phyloP scores from a whole-genome alignment of 2,888 invertebrate species.

The Hydropsyche betteni region DNA sequence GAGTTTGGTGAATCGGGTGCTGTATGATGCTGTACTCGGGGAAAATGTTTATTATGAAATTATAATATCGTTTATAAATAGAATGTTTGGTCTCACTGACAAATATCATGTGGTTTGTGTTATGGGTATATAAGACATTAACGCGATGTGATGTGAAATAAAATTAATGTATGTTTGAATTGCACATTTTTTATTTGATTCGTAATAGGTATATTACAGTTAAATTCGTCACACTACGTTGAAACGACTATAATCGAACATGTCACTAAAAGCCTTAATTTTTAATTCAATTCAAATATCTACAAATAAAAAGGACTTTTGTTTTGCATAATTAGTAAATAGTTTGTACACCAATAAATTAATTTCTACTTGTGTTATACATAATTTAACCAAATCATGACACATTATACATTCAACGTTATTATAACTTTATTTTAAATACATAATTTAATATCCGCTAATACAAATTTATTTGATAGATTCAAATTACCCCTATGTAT shows the following conservation, averaged over 20 bases:
- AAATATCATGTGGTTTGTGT: too few species aligned
- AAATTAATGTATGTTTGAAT: neutral
- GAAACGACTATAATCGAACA: constrained; percentile 45
- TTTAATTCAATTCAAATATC: constrained; percentile 27
- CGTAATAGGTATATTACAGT: constrained; percentile 47
- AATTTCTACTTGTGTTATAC: constrained; percentile 38
- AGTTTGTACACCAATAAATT: constrained; percentile 51
- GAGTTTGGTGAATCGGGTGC: too few species aligned
- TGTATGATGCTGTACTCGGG: too few species aligned
- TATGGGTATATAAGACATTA: too few species aligned
- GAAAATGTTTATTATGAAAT: too few species aligned
- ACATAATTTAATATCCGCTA: constrained; percentile 20
- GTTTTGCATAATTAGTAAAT: constrained; percentile 28
- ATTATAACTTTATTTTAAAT: neutral
- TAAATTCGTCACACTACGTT: constrained; percentile 34
- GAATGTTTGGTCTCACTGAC: too few species aligned
- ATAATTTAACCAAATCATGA: constrained; percentile 44
- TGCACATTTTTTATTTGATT: constrained; percentile 40
- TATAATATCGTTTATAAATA: too few species aligned
- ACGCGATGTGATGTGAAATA: too few species aligned
- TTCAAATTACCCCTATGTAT: constrained; percentile 1
- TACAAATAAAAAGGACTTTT: constrained; percentile 28
- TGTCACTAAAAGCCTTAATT: constrained; percentile 45
- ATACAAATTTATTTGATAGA: constrained; percentile 10
- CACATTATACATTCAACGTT: constrained; percentile 37